These are phyloP conservation scores for Hapalemur alaotrensis DNA, from an alignment of 2,797 vertebrate species.

Conservation along the genomic window DNA sequence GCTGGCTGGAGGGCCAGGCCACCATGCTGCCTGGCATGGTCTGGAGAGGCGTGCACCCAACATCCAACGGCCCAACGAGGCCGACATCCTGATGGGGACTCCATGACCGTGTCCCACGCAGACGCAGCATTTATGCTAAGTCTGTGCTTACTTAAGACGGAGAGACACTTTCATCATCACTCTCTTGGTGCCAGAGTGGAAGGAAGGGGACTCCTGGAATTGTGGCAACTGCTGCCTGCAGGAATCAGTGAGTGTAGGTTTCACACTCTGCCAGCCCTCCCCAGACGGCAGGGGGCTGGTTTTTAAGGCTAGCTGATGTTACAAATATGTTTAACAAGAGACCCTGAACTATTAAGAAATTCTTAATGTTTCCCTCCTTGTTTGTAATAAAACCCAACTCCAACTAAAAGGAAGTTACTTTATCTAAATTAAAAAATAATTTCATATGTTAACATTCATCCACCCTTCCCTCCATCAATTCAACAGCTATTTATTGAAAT, in stretches of 20 bases:
- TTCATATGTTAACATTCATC: not conserved
- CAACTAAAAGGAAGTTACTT: not conserved
- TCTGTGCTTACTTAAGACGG: not conserved
- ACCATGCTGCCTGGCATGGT: not conserved
- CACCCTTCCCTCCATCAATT: not conserved
- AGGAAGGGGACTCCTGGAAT: not conserved
- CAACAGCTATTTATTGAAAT: constrained; percentile 26
- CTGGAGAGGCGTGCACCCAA: accelerated
- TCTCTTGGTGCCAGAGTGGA: not conserved
- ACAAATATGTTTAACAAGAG: not conserved
- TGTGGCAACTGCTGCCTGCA: not conserved
- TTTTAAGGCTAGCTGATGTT: not conserved
- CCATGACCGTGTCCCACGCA: too few relatives aligned
- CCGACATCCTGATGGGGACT: not conserved
- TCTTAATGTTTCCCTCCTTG: not conserved
- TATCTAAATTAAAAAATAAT: not conserved
- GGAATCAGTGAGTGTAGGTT: accelerated
- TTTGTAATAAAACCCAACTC: not conserved
- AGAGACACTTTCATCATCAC: not conserved
- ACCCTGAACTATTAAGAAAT: not conserved
- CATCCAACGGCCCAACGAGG: not conserved
- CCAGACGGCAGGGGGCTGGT: not conserved
- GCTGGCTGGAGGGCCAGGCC: not conserved
- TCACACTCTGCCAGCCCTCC: not conserved
- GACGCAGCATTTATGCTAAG: not conserved